Percentiles rank a stretch among this genome's conserved stretches.
Conservation (phyloP, 1,140 invertebrate genomes). For the Brachionus plicatilis region DNA sequence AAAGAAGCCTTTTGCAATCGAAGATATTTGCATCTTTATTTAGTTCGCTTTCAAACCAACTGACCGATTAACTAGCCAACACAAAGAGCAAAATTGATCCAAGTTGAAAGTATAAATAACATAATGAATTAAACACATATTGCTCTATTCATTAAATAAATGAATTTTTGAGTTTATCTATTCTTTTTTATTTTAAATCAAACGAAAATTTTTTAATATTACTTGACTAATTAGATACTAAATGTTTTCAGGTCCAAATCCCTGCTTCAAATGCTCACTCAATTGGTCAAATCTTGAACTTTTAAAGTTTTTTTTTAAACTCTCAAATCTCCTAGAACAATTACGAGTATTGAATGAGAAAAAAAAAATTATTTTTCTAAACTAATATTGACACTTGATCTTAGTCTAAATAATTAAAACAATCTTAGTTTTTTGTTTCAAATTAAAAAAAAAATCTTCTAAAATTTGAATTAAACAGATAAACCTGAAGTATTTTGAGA, state of each 20-base stretch:
- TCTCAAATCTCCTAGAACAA: background rate
- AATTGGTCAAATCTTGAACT: background rate
- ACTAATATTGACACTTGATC: background rate
- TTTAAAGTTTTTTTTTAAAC: background rate
- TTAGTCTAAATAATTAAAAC: background rate
- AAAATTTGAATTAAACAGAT: background rate
- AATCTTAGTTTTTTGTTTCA: background rate
- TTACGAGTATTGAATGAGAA: background rate
- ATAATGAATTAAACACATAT: background rate
- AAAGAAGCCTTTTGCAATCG: background rate
- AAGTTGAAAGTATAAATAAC: background rate
- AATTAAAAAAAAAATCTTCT: background rate
- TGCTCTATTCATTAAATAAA: background rate
- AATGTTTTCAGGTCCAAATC: background rate
- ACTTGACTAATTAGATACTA: background rate
- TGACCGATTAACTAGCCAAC: constrained; percentile 9
- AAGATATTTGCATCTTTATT: constrained; percentile 1
- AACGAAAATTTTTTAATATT: background rate
- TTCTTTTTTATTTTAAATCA: background rate
- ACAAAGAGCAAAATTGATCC: constrained; percentile 1
- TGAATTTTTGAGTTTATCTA: background rate
- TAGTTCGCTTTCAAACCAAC: constrained; percentile 10
- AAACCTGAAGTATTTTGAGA: background rate
- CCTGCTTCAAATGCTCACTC: background rate
- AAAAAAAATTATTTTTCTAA: background rate